A percentile compares a stretch with the other conserved stretches of the same genome.
Conservation (phyloP, 2,113 vertebrate genomes). For the Spea bombifrons region DNA sequence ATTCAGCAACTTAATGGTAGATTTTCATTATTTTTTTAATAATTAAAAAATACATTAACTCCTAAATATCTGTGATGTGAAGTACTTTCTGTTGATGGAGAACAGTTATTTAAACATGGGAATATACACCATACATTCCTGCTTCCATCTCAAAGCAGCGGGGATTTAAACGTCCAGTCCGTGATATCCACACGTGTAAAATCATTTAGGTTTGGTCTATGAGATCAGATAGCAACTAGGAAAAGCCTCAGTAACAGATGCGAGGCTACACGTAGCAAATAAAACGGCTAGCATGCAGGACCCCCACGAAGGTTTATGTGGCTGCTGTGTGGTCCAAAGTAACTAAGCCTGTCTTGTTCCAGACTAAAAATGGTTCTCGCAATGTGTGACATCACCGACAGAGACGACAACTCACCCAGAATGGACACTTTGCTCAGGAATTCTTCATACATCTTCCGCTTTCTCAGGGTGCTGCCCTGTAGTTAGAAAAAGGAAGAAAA, state of each 20-base stretch:
- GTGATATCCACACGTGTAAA: constrained; percentile 34
- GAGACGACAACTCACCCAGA: constrained; percentile 75
- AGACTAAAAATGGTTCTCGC: constrained; percentile 14
- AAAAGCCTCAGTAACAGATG: constrained; percentile 35
- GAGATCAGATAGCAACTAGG: constrained; percentile 37
- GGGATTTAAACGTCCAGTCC: constrained; percentile 44
- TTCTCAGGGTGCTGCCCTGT: constrained; percentile 93
- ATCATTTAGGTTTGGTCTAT: constrained; percentile 36
- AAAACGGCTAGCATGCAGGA: constrained; percentile 35
- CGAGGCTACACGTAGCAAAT: constrained; percentile 30
- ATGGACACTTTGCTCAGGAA: constrained; percentile 97
- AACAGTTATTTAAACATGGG: neutral
- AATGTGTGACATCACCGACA: constrained; percentile 3
- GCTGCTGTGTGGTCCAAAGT: constrained; percentile 42
- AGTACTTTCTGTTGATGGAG: neutral
- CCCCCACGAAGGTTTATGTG: constrained; percentile 38
- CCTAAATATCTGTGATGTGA: too few relatives aligned
- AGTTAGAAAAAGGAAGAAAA: constrained; percentile 41
- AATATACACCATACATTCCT: neutral
- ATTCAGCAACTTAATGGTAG: too few relatives aligned
- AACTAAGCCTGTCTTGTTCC: constrained; percentile 20
- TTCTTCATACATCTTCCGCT: constrained; percentile 96
- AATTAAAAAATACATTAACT: too few relatives aligned
- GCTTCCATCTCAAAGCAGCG: constrained; percentile 9
- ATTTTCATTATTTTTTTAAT: too few relatives aligned